A percentile compares a stretch with the other conserved stretches of the same genome.
Evolutionary conservation across 2,113 vertebrate genomes (phyloP).

Genomic region (Mormoops blainvillei): DNA sequence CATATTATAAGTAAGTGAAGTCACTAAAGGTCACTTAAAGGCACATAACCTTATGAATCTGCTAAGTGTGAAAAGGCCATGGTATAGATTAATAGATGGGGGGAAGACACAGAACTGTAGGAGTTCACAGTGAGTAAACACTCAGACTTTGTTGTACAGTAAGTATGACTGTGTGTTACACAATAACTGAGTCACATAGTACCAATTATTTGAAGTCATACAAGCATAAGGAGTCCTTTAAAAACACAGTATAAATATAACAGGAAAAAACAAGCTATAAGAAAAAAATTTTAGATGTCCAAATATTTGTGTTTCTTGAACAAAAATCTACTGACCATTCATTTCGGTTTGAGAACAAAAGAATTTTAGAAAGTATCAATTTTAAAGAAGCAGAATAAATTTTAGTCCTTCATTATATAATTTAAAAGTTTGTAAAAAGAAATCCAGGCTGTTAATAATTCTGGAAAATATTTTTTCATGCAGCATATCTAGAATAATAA

Average conservation of each 20-base stretch:
- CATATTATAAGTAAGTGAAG: background rate
- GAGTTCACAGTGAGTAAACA: background rate
- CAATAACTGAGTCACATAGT: background rate
- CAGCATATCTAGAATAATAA: background rate
- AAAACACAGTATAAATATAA: constrained; percentile 22
- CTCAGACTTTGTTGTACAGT: background rate
- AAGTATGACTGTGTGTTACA: background rate
- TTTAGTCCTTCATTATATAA: constrained; percentile 22
- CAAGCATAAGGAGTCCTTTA: background rate
- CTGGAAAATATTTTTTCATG: background rate
- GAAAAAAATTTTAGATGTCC: background rate
- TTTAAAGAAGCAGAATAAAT: constrained; percentile 14
- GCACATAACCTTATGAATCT: constrained; percentile 4
- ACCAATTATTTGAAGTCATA: background rate
- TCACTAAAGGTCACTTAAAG: constrained; percentile 21
- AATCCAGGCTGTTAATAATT: background rate
- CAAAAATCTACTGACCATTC: constrained; percentile 1
- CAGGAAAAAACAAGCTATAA: background rate
- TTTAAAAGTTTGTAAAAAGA: constrained; percentile 3
- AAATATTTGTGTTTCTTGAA: constrained; percentile 12
- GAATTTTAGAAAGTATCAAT: background rate
- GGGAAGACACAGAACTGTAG: background rate
- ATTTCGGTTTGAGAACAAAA: constrained; percentile 10
- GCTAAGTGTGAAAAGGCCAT: background rate
- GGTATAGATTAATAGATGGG: background rate